phyloP scores from a whole-genome alignment of 2,113 vertebrate genomes.

The Lepus europaeus region DNA sequence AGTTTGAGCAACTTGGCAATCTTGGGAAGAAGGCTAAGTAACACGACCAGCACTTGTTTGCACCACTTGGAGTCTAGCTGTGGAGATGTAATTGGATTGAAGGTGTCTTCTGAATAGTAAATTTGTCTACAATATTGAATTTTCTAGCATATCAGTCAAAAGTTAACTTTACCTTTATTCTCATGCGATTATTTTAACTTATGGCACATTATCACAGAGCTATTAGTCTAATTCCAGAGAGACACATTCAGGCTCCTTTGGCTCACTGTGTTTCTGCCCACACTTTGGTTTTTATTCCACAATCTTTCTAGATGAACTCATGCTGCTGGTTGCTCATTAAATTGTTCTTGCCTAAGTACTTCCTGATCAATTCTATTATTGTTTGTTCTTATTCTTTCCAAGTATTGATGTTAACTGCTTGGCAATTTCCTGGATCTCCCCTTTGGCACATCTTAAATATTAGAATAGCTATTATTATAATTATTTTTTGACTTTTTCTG shows the following conservation, averaged over 20 bases:
- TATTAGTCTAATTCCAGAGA: slow-evolving; percentile 28
- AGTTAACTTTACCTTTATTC: slow-evolving; percentile 40
- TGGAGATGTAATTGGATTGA: background rate
- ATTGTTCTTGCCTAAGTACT: slow-evolving; percentile 76
- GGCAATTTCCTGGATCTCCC: slow-evolving; percentile 82
- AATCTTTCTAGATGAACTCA: slow-evolving; percentile 40
- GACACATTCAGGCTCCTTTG: background rate
- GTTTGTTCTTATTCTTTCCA: slow-evolving; percentile 74
- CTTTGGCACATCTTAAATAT: slow-evolving; percentile 74
- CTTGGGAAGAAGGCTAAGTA: background rate
- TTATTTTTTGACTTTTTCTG: slow-evolving; percentile 75
- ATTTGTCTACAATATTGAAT: background rate
- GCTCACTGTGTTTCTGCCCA: background rate
- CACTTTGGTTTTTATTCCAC: slow-evolving; percentile 43
- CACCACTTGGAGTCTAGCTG: background rate
- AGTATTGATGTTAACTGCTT: slow-evolving; percentile 77
- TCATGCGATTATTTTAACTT: slow-evolving; percentile 34
- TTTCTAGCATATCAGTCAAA: background rate
- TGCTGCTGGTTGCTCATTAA: slow-evolving; percentile 77
- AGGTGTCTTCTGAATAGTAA: background rate
- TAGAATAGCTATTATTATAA: slow-evolving; percentile 75
- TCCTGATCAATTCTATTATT: slow-evolving; percentile 79
- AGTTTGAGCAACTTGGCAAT: background rate
- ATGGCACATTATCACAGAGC: background rate
- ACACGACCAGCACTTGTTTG: background rate